Base-by-base conservation (phyloP, 2,113 vertebrate species). In the Jacana jacana region DNA sequence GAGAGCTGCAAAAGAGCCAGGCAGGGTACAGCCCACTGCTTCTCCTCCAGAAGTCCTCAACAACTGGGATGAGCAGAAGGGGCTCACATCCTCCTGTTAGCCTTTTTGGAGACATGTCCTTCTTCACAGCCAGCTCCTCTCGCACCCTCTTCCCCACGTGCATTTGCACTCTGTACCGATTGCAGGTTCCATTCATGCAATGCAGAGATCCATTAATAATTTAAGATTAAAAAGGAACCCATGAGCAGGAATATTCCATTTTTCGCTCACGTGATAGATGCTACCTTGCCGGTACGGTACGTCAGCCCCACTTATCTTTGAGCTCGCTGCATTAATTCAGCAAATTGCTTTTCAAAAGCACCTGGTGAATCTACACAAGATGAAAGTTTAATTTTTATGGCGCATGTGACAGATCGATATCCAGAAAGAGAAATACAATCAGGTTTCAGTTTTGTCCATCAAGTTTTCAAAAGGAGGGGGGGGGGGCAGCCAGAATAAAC, bases 321-420 rank as follows among this genome's bases (percentile, higher is more conserved):
- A 69, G 73, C 90, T 88, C 16, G 95, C 91, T 93, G 93, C 51
- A 8, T 92, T 97, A 95, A 92, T 92, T 94, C 86, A 42, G 77
- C 28, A 91, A 94, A 94, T 84, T 93, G 81, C 86, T 91, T 85
- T 93, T 89, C 73, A 87, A 69, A 85, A 96, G 65, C 0, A 4
- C 69, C 65, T 24, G n/a, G 23, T 88, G 58, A 92, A 87, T 11
- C 49, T 10, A 17, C 2, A 20, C 0, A 2, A 69, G 49, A 76
- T n/a, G 16, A 54, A 75, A 86, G 35, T 86, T 93, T 61, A 37
- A 30, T 69, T 89, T 86, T 72, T 37, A 63, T 4, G 5, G 52
- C 7, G 11, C 85, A 58, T 1, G 49, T 25, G 37, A 48, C 65
- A 71, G 61, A 72, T 17, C 52, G 11, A 73, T 17, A 68, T 3